Conservation (phyloP, 2,797 vertebrate species). For the Amphiprion clarkii region DNA sequence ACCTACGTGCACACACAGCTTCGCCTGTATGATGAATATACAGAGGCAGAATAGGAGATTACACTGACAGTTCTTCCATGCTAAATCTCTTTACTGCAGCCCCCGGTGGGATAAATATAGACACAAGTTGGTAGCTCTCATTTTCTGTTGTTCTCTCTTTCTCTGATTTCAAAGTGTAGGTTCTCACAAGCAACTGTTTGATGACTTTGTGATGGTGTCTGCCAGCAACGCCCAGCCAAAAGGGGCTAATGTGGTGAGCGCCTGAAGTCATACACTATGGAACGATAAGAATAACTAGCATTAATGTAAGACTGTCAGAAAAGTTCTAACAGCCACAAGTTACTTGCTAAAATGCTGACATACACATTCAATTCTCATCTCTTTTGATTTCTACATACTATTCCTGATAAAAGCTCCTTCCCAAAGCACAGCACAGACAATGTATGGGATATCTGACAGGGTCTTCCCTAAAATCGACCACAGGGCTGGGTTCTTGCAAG, state of each 20-base stretch:
- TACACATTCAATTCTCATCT: not conserved
- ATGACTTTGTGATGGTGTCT: conserved; percentile 46
- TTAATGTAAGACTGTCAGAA: conserved; percentile 27
- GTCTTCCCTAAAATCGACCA: conserved; percentile 16
- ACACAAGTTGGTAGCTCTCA: conserved; percentile 53
- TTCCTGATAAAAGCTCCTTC: not conserved
- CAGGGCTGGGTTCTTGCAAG: conserved; percentile 15
- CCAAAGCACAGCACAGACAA: not conserved
- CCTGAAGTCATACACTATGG: conserved; percentile 22
- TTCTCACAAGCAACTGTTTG: conserved; percentile 39
- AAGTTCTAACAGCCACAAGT: conserved; percentile 20
- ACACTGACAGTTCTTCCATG: conserved; percentile 68
- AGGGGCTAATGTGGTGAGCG: conserved; percentile 8
- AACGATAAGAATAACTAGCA: conserved; percentile 33
- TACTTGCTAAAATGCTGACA: conserved; percentile 41
- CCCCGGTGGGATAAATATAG: conserved; percentile 78
- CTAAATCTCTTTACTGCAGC: conserved; percentile 78
- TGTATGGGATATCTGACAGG: conserved; percentile 15
- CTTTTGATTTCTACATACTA: conserved; percentile 5
- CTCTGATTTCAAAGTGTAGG: conserved; percentile 52
- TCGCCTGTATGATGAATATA: conserved; percentile 40
- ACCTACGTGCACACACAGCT: conserved; percentile 8
- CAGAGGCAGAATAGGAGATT: conserved; percentile 66
- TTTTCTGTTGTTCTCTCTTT: conserved; percentile 40
- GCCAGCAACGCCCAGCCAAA: conserved; percentile 25